These are phyloP conservation scores for Basileuterus tristriatus DNA, from an alignment of 2,797 vertebrate species.

Conservation along the genomic window DNA sequence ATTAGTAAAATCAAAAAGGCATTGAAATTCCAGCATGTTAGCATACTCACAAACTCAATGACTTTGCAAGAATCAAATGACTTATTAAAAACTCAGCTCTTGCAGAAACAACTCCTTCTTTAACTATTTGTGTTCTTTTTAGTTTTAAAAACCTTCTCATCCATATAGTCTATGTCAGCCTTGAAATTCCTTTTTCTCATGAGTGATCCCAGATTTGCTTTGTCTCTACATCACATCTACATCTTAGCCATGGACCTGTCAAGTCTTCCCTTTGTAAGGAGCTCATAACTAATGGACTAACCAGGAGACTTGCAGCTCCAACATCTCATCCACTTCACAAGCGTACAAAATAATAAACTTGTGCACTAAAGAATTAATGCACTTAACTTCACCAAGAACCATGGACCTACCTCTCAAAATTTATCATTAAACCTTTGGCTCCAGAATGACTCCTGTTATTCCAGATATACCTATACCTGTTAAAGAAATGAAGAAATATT, in stretches of 20 bases:
- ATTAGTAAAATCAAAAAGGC: constrained; percentile 34
- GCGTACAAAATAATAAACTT: background rate
- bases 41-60: background rate
- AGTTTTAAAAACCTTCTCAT: background rate
- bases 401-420: fast-evolving
- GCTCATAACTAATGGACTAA: background rate
- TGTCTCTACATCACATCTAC: background rate
- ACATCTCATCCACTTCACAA: background rate
- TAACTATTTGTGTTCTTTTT: background rate
- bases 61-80: constrained; percentile 26
- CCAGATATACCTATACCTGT: background rate
- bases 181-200: background rate
- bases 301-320: background rate
- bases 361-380: background rate
- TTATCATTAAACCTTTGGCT: background rate
- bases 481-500: background rate
- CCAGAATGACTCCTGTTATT: background rate
- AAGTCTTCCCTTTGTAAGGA: background rate
- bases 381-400: background rate
- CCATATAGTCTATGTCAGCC: background rate
- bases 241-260: background rate
- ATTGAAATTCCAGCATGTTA: constrained; percentile 8
- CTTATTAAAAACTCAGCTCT: background rate
- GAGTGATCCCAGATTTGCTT: background rate
- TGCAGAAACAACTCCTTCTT: background rate